Percentiles rank a stretch among this genome's conserved stretches.
Evolutionary conservation across 1,140 invertebrate genomes (phyloP).

Genomic region (Temnothorax nylanderi): DNA sequence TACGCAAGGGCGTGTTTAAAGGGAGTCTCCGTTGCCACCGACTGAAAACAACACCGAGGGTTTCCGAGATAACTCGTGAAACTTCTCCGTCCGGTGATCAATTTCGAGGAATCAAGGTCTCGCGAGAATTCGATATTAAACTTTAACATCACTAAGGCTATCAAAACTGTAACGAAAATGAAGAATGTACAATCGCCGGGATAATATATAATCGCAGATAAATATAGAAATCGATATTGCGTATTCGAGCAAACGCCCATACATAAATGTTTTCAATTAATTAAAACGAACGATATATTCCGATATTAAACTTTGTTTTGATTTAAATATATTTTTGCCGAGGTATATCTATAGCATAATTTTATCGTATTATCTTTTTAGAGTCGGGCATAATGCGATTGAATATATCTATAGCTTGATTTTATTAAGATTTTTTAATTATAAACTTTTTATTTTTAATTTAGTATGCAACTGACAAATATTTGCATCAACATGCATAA

Average conservation of each 20-base stretch:
- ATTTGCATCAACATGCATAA: background rate
- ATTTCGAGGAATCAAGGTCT: conserved; percentile 7
- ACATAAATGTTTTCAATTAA: conserved; percentile 1
- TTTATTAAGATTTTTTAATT: background rate
- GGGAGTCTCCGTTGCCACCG: background rate
- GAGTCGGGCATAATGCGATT: background rate
- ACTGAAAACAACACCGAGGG: conserved; percentile 36
- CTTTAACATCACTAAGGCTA: background rate
- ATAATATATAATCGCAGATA: background rate
- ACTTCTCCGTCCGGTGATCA: conserved; percentile 12
- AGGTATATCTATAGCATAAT: background rate
- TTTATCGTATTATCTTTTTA: background rate
- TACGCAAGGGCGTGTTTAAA: conserved; percentile 55
- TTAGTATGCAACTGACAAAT: background rate
- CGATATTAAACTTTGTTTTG: background rate
- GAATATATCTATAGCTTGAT: no score
- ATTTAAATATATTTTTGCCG: background rate
- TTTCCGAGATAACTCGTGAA: conserved; percentile 1
- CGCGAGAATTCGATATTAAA: conserved; percentile 12
- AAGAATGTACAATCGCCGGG: background rate
- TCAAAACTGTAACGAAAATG: background rate
- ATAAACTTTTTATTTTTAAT: background rate
- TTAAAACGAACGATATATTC: background rate
- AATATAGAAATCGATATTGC: background rate
- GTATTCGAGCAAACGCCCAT: background rate